phyloP scores from a whole-genome alignment of 2,888 invertebrate genomes.

The Mayetiola destructor region DNA sequence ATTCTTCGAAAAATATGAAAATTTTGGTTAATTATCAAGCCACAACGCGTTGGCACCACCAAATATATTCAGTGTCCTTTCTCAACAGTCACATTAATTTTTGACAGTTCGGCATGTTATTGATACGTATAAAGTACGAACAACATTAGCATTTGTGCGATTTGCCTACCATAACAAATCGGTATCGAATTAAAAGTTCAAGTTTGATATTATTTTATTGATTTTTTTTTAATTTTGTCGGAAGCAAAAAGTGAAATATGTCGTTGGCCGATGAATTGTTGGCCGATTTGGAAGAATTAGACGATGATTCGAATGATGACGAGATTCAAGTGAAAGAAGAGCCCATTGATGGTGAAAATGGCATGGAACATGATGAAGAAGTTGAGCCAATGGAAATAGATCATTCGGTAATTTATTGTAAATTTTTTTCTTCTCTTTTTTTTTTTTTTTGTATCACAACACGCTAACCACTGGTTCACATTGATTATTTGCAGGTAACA shows the following conservation, averaged over 20 bases:
- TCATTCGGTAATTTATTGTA: constrained; percentile 29
- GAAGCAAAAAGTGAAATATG: constrained; percentile 43
- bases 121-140: background rate
- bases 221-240: background rate
- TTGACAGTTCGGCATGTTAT: background rate
- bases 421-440: constrained; percentile 21
- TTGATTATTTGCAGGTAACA: constrained; percentile 7
- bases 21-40: too few relatives aligned
- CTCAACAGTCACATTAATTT: background rate
- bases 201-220: background rate
- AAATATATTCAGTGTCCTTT: background rate
- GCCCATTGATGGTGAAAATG: constrained; percentile 27
- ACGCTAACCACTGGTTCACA: too few relatives aligned
- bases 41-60: constrained; percentile 3
- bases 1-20: too few relatives aligned
- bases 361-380: constrained; percentile 16
- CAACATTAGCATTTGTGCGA: background rate
- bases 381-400: constrained; percentile 41
- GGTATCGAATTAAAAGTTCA: background rate
- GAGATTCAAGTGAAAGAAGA: constrained; percentile 31
- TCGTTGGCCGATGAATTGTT: constrained; percentile 94
- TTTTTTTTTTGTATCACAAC: background rate
- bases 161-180: background rate
- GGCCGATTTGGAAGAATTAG: constrained; percentile 92
- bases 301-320: constrained; percentile 49